These are phyloP conservation scores for Anseranas semipalmata DNA, from an alignment of 2,113 vertebrate species.

Conservation along the genomic window DNA sequence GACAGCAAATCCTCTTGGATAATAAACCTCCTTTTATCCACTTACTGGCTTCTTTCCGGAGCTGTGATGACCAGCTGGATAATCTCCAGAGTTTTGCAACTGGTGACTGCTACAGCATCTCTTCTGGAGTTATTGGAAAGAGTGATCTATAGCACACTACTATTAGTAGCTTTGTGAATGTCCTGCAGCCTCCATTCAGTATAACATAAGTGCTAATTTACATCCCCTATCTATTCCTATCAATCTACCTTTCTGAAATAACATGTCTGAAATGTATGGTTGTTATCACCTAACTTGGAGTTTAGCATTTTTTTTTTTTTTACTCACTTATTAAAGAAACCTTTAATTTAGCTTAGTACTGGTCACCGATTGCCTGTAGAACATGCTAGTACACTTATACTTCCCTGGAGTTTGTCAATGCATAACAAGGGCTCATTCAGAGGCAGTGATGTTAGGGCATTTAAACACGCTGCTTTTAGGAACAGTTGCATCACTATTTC, in stretches of 20 bases:
- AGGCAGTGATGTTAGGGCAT: not conserved
- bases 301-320: not conserved
- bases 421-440: accelerated
- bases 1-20: not conserved
- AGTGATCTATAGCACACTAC: accelerated
- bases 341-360: not conserved
- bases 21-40: not conserved
- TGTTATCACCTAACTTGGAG: not conserved
- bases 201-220: not conserved
- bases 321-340: not conserved
- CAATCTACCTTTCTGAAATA: not conserved
- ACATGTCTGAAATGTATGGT: accelerated
- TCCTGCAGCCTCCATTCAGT: not conserved
- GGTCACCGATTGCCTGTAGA: accelerated
- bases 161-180: not conserved
- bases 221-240: not conserved
- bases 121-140: not conserved
- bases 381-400: not conserved
- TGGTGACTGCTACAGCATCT: not conserved
- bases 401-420: not conserved
- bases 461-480: not conserved
- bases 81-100: not conserved
- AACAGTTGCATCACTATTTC: not conserved
- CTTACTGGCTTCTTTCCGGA: not conserved
- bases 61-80: not conserved